These are phyloP conservation scores for Cheumatopsyche charites DNA, from an alignment of 1,140 invertebrate species.

Conservation along the genomic window DNA sequence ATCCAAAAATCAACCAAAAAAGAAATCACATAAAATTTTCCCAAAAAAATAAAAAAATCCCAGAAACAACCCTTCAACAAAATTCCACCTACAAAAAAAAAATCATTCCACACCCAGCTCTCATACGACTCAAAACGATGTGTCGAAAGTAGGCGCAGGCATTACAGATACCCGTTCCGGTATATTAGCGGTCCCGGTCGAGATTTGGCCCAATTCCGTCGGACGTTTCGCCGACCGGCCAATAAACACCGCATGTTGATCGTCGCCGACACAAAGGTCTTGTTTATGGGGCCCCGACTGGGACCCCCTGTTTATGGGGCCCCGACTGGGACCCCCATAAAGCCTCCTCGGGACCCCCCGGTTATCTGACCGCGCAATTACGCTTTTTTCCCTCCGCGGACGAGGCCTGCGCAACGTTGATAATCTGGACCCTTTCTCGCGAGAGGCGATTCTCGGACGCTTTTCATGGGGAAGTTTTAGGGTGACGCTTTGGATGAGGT, in stretches of 20 bases:
- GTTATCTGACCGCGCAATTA: slow-evolving; percentile 22
- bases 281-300: slow-evolving; percentile 32
- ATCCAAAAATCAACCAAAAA: no score
- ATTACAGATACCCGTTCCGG: no score
- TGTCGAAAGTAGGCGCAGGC: no score
- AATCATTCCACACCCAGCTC: no score
- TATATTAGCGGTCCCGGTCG: background rate
- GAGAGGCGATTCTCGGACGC: no score
- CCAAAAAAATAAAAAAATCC: no score
- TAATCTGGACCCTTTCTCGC: slow-evolving; percentile 9
- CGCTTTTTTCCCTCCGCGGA: slow-evolving; percentile 20
- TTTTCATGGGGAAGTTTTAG: no score
- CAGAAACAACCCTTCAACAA: no score
- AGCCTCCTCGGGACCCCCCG: background rate
- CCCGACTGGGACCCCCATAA: slow-evolving; percentile 9
- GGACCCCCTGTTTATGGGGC: background rate
- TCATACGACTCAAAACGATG: no score
- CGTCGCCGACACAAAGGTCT: slow-evolving; percentile 36
- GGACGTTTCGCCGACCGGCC: slow-evolving; percentile 27
- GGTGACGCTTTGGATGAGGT: no score
- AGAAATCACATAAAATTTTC: no score
- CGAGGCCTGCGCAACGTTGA: slow-evolving; percentile 19
- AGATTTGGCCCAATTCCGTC: slow-evolving; percentile 29
- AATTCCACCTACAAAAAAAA: no score
- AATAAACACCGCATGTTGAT: slow-evolving; percentile 41